Percentiles rank a stretch among this genome's conserved stretches.
These are phyloP conservation scores for Strix uralensis DNA, from an alignment of 2,113 vertebrate genomes.

Conservation along the genomic window DNA sequence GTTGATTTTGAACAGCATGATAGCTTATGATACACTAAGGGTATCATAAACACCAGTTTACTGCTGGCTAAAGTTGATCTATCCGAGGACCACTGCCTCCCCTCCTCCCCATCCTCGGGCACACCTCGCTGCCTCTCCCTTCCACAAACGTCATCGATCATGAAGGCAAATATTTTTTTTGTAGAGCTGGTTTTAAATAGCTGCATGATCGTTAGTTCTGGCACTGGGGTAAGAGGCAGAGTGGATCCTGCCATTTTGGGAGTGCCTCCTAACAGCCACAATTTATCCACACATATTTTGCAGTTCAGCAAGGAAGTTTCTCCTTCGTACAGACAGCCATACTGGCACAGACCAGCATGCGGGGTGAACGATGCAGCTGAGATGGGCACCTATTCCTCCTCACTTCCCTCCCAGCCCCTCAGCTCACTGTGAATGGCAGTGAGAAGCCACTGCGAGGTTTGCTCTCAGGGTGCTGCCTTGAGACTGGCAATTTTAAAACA, in stretches of 20 bases:
- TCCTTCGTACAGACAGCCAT: not conserved
- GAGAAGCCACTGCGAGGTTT: not conserved
- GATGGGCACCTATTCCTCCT: not conserved
- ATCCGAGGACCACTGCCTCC: not conserved
- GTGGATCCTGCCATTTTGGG: not conserved
- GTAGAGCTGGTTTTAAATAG: not conserved
- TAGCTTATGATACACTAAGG: not conserved
- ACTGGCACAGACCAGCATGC: not conserved
- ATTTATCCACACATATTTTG: accelerated
- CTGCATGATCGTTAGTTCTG: not conserved
- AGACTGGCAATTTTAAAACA: not conserved
- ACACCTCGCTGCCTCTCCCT: not conserved
- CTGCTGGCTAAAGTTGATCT: not conserved
- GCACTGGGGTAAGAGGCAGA: not conserved
- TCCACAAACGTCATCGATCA: not conserved
- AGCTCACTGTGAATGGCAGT: not conserved
- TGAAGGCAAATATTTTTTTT: not conserved
- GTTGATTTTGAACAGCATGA: not conserved
- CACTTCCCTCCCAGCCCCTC: accelerated
- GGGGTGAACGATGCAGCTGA: not conserved
- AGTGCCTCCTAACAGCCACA: not conserved
- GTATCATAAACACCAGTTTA: not conserved
- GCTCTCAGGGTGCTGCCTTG: not conserved
- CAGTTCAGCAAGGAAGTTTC: not conserved
- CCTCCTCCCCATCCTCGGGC: not conserved